Conservation (phyloP, 2,797 vertebrate species). For the Carcharodon carcharias region DNA sequence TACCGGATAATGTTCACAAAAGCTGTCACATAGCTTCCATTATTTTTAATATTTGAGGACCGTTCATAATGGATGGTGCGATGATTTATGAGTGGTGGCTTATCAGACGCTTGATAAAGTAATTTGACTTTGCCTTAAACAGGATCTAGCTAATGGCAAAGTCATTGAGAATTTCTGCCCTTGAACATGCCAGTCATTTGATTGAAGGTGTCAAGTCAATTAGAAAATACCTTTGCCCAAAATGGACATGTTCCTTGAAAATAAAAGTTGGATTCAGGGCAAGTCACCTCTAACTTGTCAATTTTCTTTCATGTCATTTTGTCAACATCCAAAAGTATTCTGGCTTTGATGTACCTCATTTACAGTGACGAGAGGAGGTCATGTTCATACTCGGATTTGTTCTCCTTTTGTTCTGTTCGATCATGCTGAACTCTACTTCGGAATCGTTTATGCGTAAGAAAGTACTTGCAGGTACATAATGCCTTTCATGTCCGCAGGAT, state of each 20-base stretch:
- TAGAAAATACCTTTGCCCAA: not conserved
- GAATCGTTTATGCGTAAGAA: not conserved
- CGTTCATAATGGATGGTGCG: not conserved
- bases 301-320: constrained; percentile 1
- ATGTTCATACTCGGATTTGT: not conserved
- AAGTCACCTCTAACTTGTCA: not conserved
- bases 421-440: not conserved
- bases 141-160: not conserved
- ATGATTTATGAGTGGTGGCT: not conserved
- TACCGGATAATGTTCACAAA: not conserved
- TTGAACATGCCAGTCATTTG: not conserved
- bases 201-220: constrained; percentile 9
- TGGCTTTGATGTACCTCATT: not conserved
- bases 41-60: not conserved
- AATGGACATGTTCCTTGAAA: not conserved
- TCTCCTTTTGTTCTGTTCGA: not conserved
- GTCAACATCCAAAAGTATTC: not conserved
- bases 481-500: not conserved
- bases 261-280: not conserved
- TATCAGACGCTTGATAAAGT: not conserved
- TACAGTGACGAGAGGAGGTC: not conserved
- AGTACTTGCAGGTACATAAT: not conserved
- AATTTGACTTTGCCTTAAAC: not conserved
- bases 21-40: not conserved
- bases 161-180: not conserved